Evolutionary conservation across 1,140 invertebrate genomes (phyloP).

Genomic region (Philotrypesis tridentata): DNA sequence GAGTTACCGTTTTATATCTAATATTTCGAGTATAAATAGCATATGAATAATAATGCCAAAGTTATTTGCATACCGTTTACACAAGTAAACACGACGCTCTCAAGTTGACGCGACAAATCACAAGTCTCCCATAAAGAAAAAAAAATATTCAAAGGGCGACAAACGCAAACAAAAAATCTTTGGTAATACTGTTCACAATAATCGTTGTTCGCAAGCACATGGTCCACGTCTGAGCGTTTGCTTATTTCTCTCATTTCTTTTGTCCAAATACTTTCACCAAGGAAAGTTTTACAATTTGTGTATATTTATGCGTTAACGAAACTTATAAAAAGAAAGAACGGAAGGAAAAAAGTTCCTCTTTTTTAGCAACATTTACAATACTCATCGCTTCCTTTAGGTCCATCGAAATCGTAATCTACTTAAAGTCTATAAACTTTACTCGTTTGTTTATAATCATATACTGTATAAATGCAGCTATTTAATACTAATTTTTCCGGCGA

Average conservation of each 20-base stretch:
- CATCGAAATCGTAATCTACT: slow-evolving; percentile 64
- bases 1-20: neutral
- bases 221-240: slow-evolving; percentile 45
- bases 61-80: neutral
- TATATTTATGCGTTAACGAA: slow-evolving; percentile 2
- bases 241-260: slow-evolving; percentile 12
- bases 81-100: neutral
- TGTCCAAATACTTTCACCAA: slow-evolving; percentile 16
- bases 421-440: slow-evolving; percentile 52
- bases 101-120: neutral
- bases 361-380: slow-evolving; percentile 58
- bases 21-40: neutral
- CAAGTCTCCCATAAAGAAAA: neutral
- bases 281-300: neutral
- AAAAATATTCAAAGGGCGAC: neutral
- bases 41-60: neutral
- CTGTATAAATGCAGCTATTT: slow-evolving; percentile 64
- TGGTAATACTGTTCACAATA: slow-evolving; percentile 47
- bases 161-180: slow-evolving; percentile 28
- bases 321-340: neutral
- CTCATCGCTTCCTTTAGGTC: slow-evolving; percentile 61
- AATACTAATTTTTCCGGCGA: slow-evolving; percentile 56
- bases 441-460: slow-evolving; percentile 50
- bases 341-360: neutral
- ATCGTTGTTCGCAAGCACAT: slow-evolving; percentile 1